A percentile compares a stretch with the other conserved stretches of the same genome.
Conservation (phyloP, 1,140 invertebrate species). For the Heliconius himera region DNA sequence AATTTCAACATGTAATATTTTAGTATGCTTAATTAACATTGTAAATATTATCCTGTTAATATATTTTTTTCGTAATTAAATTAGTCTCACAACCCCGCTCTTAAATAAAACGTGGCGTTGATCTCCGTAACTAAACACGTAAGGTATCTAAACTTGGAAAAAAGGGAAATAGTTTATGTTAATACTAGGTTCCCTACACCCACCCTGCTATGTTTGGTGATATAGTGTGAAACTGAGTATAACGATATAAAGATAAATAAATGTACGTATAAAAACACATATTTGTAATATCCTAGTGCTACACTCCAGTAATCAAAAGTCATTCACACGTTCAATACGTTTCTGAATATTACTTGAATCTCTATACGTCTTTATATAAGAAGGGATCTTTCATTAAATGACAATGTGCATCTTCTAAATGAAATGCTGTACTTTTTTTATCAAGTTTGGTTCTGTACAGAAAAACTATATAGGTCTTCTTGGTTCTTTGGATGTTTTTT, state of each 20-base stretch:
- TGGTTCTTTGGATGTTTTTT: too few species aligned
- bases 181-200: not conserved
- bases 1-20: too few species aligned
- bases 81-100: too few species aligned
- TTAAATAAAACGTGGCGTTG: too few species aligned
- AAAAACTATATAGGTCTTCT: too few species aligned
- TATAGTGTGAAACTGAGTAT: too few species aligned
- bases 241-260: not conserved
- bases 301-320: not conserved
- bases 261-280: not conserved
- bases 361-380: not conserved
- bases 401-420: conserved; percentile 4
- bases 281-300: not conserved
- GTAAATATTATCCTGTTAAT: too few species aligned
- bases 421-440: not conserved
- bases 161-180: not conserved
- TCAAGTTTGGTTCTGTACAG: not conserved
- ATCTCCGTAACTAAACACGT: too few species aligned
- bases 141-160: too few species aligned
- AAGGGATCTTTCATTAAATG: not conserved
- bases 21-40: too few species aligned
- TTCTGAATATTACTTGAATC: not conserved
- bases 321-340: not conserved
- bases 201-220: too few species aligned
- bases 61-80: too few species aligned